These are phyloP conservation scores for Beris morrisii DNA, from an alignment of 2,888 invertebrate genomes.

Conservation along the genomic window DNA sequence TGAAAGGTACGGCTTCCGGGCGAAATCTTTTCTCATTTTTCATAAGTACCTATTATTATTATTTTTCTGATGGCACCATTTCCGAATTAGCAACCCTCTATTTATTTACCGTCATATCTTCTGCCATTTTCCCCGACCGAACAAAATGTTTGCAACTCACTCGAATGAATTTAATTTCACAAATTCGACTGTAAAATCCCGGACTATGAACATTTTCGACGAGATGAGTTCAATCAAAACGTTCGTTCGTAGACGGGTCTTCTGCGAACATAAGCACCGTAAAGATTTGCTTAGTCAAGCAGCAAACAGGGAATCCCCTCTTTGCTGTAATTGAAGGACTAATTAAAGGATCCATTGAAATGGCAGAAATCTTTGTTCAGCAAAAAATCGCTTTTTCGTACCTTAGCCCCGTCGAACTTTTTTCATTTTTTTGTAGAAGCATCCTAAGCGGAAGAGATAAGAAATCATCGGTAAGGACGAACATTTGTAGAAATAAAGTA, in stretches of 20 bases:
- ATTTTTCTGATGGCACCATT: too few species aligned
- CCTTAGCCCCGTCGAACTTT: background rate
- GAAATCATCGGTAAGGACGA: constrained; percentile 21
- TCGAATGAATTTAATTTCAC: constrained; percentile 29
- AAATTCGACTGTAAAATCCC: constrained; percentile 25
- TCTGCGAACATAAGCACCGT: constrained; percentile 18
- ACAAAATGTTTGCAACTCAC: constrained; percentile 30
- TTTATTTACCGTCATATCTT: too few species aligned
- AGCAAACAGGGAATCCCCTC: constrained; percentile 21
- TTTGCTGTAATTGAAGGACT: constrained; percentile 24
- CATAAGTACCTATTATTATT: too few species aligned
- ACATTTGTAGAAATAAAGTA: constrained; percentile 15
- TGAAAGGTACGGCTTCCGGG: too few species aligned
- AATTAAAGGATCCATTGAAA: constrained; percentile 32
- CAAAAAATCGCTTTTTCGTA: constrained; percentile 7
- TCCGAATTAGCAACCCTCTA: too few species aligned
- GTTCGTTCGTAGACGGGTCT: background rate
- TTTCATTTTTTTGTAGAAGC: background rate
- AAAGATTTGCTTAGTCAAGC: constrained; percentile 31
- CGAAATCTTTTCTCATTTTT: too few species aligned
- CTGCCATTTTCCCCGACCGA: too few species aligned
- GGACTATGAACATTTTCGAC: background rate
- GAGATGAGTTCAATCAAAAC: constrained; percentile 25
- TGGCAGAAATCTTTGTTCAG: constrained; percentile 32
- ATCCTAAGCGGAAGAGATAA: constrained; percentile 11